Conservation (phyloP, 2,888 invertebrate species). For the Pristionchus entomophagus region DNA sequence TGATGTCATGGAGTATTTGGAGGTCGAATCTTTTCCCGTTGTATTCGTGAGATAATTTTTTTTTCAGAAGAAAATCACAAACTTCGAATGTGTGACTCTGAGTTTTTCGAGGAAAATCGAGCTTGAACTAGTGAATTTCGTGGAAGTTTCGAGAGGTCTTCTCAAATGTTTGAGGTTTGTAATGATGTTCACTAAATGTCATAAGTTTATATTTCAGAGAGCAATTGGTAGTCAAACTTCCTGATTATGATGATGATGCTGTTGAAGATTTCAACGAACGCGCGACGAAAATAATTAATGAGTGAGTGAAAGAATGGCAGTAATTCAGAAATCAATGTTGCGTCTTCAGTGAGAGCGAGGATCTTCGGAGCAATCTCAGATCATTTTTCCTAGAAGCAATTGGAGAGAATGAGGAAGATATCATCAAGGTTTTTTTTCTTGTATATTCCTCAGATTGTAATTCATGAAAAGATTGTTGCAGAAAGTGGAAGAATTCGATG, state of each 20-base stretch:
- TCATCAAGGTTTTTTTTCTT: background rate
- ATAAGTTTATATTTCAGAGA: background rate
- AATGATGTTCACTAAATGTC: background rate
- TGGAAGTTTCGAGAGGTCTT: background rate
- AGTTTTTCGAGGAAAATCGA: background rate
- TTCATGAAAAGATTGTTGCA: background rate
- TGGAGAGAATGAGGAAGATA: background rate
- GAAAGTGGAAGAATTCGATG: background rate
- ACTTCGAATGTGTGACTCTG: background rate
- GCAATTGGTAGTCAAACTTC: background rate
- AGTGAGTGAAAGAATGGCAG: background rate
- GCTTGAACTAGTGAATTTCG: background rate
- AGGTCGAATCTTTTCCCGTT: background rate
- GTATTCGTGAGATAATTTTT: background rate
- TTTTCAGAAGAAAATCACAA: background rate
- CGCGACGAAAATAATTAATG: background rate
- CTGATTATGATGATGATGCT: background rate
- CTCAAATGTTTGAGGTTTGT: background rate
- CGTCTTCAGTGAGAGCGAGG: background rate
- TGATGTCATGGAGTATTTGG: background rate
- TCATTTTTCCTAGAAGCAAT: background rate
- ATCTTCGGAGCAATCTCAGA: background rate
- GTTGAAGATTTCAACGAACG: background rate
- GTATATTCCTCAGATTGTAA: background rate
- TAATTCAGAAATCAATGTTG: background rate